Percentiles rank a stretch among this genome's conserved stretches.
Evolutionary conservation across 1,140 invertebrate species (phyloP).

Genomic region (Cydia amplana): DNA sequence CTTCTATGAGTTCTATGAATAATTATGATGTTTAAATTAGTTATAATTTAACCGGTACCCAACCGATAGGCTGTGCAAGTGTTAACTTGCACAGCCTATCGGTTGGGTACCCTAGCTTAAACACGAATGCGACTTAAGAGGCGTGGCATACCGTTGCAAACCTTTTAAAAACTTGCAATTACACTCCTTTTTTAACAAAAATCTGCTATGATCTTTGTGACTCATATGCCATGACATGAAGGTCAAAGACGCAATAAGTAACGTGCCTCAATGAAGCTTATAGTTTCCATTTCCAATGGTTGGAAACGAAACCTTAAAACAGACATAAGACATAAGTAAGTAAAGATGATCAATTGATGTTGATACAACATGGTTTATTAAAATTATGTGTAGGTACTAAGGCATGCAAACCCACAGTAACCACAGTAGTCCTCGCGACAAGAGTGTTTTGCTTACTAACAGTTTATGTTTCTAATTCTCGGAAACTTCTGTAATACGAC

Average conservation of each 20-base stretch:
- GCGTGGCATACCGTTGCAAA: too few relatives aligned
- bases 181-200: background rate
- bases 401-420: too few relatives aligned
- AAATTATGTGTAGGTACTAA: background rate
- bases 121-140: too few relatives aligned
- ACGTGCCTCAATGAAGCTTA: background rate
- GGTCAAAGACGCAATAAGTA: constrained; percentile 5
- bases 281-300: background rate
- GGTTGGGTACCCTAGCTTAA: too few relatives aligned
- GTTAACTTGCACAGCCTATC: too few relatives aligned
- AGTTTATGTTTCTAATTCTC: background rate
- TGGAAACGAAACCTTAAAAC: background rate
- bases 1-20: too few relatives aligned
- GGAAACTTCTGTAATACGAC: constrained; percentile 24
- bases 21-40: too few relatives aligned
- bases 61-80: too few relatives aligned
- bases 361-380: background rate
- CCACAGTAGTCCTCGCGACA: background rate
- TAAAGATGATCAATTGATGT: background rate
- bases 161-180: too few relatives aligned
- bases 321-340: background rate
- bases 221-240: background rate
- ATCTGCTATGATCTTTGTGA: background rate
- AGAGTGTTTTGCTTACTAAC: background rate
- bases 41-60: too few relatives aligned